Evolutionary conservation across 2,113 vertebrate species (phyloP).

Genomic region (Serinus canaria): DNA sequence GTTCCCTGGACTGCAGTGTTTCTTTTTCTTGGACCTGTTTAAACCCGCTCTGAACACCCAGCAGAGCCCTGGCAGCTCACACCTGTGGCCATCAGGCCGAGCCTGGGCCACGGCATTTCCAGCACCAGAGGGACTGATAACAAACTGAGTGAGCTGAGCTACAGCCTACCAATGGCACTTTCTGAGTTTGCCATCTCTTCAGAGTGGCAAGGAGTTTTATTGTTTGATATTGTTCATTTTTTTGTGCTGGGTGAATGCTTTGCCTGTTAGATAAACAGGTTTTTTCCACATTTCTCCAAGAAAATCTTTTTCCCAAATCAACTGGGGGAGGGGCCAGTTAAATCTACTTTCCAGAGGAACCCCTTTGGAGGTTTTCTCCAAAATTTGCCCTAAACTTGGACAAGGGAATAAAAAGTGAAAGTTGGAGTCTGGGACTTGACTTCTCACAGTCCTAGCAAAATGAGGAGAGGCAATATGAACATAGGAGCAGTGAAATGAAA

Average conservation of each 20-base stretch:
- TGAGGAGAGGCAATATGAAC: not conserved
- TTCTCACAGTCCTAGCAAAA: not conserved
- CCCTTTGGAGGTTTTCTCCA: not conserved
- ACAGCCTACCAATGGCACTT: not conserved
- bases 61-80: not conserved
- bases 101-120: not conserved
- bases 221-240: not conserved
- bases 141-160: not conserved
- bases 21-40: not conserved
- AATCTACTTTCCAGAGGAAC: not conserved
- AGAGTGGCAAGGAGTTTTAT: not conserved
- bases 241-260: not conserved
- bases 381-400: not conserved
- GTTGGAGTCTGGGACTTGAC: not conserved
- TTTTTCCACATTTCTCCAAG: not conserved
- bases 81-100: not conserved
- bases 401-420: not conserved
- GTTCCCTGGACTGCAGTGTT: not conserved
- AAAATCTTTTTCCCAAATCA: not conserved
- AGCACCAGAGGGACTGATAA: not conserved
- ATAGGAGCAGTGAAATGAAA: not conserved
- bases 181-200: not conserved
- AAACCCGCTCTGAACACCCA: not conserved
- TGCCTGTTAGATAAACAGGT: not conserved
- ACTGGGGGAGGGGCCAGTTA: not conserved